Evolutionary conservation across 1,140 invertebrate genomes (phyloP).

Genomic region (Popillia japonica): DNA sequence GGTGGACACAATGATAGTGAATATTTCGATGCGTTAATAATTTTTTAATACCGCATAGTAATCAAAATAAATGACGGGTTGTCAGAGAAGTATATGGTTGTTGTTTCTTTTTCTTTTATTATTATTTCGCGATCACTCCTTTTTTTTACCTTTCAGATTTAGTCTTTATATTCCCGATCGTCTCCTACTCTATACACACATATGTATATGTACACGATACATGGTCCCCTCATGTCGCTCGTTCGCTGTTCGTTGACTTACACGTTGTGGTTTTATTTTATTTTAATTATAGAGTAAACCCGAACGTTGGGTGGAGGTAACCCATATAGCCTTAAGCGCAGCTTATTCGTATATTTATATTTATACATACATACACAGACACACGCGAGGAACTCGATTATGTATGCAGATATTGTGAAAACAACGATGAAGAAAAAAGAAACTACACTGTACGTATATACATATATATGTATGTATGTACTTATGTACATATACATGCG

Average conservation of each 20-base stretch:
- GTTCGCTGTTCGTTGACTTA: slow-evolving; percentile 35
- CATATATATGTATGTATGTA: neutral
- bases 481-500: neutral
- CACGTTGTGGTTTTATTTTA: slow-evolving; percentile 49
- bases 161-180: slow-evolving; percentile 18
- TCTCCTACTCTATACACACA: neutral
- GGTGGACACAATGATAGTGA: slow-evolving; percentile 45
- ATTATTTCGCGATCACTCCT: neutral
- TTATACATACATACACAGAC: neutral
- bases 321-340: slow-evolving; percentile 46
- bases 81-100: slow-evolving; percentile 45
- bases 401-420: slow-evolving; percentile 50
- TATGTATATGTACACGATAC: neutral
- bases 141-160: slow-evolving; percentile 3
- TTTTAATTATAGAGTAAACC: slow-evolving; percentile 51
- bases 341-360: slow-evolving; percentile 20
- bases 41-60: slow-evolving; percentile 54
- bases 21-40: slow-evolving; percentile 48
- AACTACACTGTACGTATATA: slow-evolving; percentile 34
- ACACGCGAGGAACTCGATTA: slow-evolving; percentile 45
- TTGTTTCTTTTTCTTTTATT: neutral
- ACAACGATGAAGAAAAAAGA: slow-evolving; percentile 43
- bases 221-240: neutral
- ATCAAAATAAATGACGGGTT: slow-evolving; percentile 55
- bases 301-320: slow-evolving; percentile 48